Evolutionary conservation across 2,113 vertebrate species (phyloP).

Genomic region (Pachyramphus minor): DNA sequence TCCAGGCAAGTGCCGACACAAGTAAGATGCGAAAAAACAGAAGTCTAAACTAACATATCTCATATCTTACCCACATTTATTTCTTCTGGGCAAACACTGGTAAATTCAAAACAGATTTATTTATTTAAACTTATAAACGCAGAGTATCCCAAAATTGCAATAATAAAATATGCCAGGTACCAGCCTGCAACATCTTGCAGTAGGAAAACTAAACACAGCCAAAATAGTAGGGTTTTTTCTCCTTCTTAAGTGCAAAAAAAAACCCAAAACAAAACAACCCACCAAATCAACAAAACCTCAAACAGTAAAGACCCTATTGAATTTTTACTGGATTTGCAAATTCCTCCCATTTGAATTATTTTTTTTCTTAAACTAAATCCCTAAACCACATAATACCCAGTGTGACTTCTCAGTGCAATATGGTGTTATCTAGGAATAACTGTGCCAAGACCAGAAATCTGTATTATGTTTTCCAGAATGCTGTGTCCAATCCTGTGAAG

Average conservation of each 20-base stretch:
- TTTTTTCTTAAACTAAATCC: neutral
- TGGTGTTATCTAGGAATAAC: neutral
- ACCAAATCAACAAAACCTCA: neutral
- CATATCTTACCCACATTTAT: neutral
- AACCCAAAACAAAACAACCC: neutral
- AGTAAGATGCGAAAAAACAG: neutral
- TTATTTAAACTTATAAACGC: neutral
- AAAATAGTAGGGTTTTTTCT: neutral
- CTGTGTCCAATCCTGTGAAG: neutral
- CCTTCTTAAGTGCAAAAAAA: neutral
- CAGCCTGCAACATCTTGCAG: neutral
- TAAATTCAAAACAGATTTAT: neutral
- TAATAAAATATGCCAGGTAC: neutral
- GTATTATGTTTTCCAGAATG: neutral
- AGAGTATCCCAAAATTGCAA: neutral
- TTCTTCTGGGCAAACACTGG: neutral
- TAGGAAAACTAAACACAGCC: neutral
- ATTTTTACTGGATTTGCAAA: neutral
- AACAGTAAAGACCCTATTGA: neutral
- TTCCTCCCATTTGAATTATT: neutral
- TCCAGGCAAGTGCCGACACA: neutral
- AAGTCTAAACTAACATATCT: neutral
- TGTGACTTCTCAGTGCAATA: neutral
- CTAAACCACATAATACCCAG: neutral
- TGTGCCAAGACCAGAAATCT: neutral